Conservation (phyloP, 2,888 invertebrate genomes). For the Rotaria sp. region DNA sequence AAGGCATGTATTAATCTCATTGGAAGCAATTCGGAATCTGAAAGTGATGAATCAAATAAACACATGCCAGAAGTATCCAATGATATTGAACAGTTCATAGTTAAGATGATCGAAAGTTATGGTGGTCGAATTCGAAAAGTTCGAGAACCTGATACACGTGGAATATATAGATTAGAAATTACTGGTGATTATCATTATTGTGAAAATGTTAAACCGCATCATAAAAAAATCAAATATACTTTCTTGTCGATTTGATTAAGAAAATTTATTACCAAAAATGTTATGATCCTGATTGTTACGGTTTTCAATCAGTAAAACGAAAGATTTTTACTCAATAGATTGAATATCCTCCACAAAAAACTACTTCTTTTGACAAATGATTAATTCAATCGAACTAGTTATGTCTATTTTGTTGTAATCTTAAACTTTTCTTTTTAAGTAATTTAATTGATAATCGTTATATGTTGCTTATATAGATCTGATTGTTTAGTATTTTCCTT, state of each 20-base stretch:
- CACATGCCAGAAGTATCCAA: not conserved
- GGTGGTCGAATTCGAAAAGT: not conserved
- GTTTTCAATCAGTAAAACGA: not conserved
- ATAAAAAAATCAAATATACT: slow-evolving; percentile 20
- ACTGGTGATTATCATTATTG: not conserved
- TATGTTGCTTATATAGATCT: too few species aligned
- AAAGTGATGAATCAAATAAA: not conserved
- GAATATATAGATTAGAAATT: not conserved
- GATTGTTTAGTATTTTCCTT: too few species aligned
- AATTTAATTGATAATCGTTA: too few species aligned
- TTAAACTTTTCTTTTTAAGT: too few species aligned
- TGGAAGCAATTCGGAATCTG: not conserved
- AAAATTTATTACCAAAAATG: not conserved
- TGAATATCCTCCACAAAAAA: too few species aligned
- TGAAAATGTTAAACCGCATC: not conserved
- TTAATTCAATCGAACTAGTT: too few species aligned
- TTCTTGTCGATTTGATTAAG: not conserved
- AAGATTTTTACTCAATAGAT: too few species aligned
- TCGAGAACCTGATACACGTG: not conserved
- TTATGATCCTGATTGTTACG: not conserved
- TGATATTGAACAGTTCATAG: not conserved
- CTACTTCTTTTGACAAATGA: too few species aligned
- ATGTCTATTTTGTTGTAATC: too few species aligned
- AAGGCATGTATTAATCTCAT: not conserved
- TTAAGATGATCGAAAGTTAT: not conserved